Base-by-base conservation (phyloP, 2,888 invertebrate genomes). In the Ephialtes manifestator region DNA sequence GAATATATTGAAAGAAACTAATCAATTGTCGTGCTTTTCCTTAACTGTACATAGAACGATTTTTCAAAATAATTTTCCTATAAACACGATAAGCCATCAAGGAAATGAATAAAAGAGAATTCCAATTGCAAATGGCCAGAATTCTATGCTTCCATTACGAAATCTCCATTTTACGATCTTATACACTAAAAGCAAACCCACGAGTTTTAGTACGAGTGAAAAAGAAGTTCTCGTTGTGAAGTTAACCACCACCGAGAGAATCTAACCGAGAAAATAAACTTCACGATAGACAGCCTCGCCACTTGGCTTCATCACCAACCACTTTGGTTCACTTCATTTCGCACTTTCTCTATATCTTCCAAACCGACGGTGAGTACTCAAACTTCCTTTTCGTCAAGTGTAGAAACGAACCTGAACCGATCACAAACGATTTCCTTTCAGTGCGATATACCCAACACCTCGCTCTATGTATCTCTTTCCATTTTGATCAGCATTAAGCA, bases 351-450 rank as follows among this genome's bases (percentile, higher is more conserved):
- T 15, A 13, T 15, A 7, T 48, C 48, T 63, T 72, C 53, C 4
- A 31, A 53, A 28, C 39, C 15, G 60, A 48, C 10, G 35, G 20
- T 60, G 31, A 20, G 63, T 35, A 75, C 60, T 63, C 35, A 28
- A 75, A 31, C 63, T 84, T 77, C 58, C 18, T 72, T 72, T 67
- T 77, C 67, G 72, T 84, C 84, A 68, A 81, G 43, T 84, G 60
- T 72, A n/a, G 60, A 77, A 81, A 76, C 46, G 63, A 63, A 74
- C 13, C 43, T 53, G 35, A 65, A 84, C 60, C 65, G 58, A 72
- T 81, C 58, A 58, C 68, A 67, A 84, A 77, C 81, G 72, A 81
- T 84, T 77, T 51, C 39, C 68, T 46, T 20, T 28, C 13, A 46
- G 28, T 46, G 28, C 24, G 20, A 11, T 15, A 11, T 15, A 20